Evolutionary conservation across 2,113 vertebrate species (phyloP), one percentile per base, ranked within the genome.

Genomic region (Mirza zaza): DNA sequence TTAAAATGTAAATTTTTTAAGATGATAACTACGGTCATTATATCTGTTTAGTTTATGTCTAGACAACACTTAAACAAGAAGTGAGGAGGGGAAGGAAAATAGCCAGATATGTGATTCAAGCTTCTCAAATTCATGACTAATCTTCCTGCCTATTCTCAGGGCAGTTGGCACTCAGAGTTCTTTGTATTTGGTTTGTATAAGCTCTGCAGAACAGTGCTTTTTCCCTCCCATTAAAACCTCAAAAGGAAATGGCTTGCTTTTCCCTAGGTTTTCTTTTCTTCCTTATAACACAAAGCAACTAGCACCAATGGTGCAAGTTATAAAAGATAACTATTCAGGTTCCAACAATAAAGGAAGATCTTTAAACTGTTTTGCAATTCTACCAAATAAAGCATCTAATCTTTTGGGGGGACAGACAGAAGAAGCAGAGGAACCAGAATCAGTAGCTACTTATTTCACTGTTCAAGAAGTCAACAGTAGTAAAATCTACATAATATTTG

Each of bases 61-160:
- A 98, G 98, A 98, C 97, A 97, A 98, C 94, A 97, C 81, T 96
- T 75, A 77, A 84, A 55, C 79, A 96, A 92, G 96, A 90, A 95
- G 96, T 76, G 97, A 90, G 83, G 68, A 96, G 95, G 96, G 87
- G 87, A 87, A 98, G 95, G 97, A 98, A 95, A 97, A 97, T 14
- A 85, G 96, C 84, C 96, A 98, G 98, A 97, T 96, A 45, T 21
- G 95, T 97, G 97, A 98, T 97, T 97, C 98, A 98, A 98, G 91
- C 95, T 95, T 96, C 97, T 98, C 97, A 96, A 98, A 97, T 87
- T 94, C 98, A 88, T 98, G 98, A 98, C 97, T 98, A 98, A 98
- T 97, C 97, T 98, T 97, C 93, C 92, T 96, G 97, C 87, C 98
- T 97, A 97, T 96, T 97, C 96, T 97, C 97, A 97, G 92, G 90